Percentiles rank a stretch among this genome's conserved stretches.
Conservation (phyloP, 1,140 invertebrate species). For the Gyrodactylus bullatarudis region DNA sequence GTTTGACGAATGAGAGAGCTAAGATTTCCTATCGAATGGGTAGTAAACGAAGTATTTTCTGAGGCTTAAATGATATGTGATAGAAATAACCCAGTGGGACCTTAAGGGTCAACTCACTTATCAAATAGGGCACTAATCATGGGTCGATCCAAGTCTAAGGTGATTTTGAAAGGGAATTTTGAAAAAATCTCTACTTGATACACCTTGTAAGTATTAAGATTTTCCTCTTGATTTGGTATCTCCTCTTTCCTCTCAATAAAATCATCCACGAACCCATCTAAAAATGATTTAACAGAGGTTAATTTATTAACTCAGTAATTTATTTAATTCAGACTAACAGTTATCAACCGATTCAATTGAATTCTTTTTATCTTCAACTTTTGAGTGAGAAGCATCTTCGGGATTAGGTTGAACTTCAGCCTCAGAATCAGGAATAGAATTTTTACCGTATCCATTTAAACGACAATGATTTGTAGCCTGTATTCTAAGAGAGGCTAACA, state of each 20-base stretch:
- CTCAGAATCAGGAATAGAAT: no score
- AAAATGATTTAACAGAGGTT: neutral
- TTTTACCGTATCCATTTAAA: neutral
- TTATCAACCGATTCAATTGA: neutral
- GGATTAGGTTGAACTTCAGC: no score
- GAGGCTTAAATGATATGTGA: no score
- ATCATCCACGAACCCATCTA: neutral
- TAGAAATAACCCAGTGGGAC: no score
- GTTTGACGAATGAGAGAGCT: no score
- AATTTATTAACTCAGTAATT: neutral
- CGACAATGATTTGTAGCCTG: neutral
- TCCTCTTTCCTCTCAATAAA: neutral
- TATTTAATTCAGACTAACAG: neutral
- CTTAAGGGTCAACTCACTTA: neutral
- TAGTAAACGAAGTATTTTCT: no score
- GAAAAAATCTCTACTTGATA: neutral
- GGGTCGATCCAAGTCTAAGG: neutral
- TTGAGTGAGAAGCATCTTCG: no score
- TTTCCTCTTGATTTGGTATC: neutral
- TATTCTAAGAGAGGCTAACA: neutral
- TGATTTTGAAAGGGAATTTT: neutral
- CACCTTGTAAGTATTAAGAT: neutral
- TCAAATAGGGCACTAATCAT: neutral
- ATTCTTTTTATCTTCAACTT: neutral
- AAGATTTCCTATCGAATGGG: no score